These are phyloP conservation scores for Zaprionus taronus DNA, from an alignment of 1,140 invertebrate genomes.

Conservation along the genomic window DNA sequence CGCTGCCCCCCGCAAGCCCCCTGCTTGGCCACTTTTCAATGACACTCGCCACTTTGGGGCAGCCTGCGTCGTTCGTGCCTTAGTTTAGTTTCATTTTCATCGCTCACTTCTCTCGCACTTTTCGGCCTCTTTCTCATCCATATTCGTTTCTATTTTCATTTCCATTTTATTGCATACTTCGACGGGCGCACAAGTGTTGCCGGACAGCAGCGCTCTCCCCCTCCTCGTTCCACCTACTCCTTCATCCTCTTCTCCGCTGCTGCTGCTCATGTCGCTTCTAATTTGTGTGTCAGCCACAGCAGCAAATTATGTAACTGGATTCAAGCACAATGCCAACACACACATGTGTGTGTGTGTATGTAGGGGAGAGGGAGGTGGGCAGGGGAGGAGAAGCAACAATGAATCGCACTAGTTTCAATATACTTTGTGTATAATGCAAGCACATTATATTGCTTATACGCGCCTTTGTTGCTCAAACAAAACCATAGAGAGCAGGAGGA, in stretches of 20 bases:
- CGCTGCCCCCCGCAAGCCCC: not conserved
- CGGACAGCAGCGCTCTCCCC: slow-evolving; percentile 19
- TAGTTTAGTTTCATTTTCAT: slow-evolving; percentile 35
- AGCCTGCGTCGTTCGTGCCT: slow-evolving; percentile 52
- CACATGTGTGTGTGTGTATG: slow-evolving; percentile 28
- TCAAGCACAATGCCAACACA: slow-evolving; percentile 73
- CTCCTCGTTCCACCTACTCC: slow-evolving; percentile 28
- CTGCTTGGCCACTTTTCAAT: slow-evolving; percentile 36
- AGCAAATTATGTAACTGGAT: slow-evolving; percentile 80
- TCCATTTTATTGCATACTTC: slow-evolving; percentile 76
- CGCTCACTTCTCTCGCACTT: not conserved
- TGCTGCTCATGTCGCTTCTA: slow-evolving; percentile 31
- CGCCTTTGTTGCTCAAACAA: slow-evolving; percentile 67
- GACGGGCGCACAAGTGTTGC: slow-evolving; percentile 68
- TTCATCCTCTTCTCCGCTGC: no score
- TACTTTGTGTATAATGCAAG: slow-evolving; percentile 56
- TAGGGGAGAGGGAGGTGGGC: not conserved
- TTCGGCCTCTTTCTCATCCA: not conserved
- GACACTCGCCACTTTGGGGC: slow-evolving; percentile 37
- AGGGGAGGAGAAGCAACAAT: slow-evolving; percentile 12
- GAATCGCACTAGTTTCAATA: slow-evolving; percentile 32
- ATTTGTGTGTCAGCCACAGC: slow-evolving; percentile 72
- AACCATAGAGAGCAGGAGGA: slow-evolving; percentile 26
- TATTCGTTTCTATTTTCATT: slow-evolving; percentile 35
- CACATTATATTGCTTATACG: slow-evolving; percentile 65